A percentile compares a stretch with the other conserved stretches of the same genome.
Conservation (phyloP, 2,113 vertebrate species). For the Lampris incognitus region DNA sequence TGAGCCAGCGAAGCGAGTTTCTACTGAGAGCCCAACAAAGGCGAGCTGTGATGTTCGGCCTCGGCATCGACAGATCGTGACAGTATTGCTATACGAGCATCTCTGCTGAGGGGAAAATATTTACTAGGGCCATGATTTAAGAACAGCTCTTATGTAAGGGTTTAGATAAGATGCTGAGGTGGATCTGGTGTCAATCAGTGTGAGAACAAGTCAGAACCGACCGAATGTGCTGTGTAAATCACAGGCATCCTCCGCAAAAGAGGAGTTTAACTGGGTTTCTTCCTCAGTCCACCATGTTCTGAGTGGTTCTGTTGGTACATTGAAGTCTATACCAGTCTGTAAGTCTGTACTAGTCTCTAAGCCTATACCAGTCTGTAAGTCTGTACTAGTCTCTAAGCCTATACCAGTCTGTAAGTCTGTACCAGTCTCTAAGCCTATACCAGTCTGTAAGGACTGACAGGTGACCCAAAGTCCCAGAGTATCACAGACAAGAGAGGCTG, state of each 20-base stretch:
- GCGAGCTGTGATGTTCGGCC: conserved; percentile 48
- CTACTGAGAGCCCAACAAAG: conserved; percentile 48
- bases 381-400: neutral
- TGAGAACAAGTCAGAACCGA: neutral
- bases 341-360: neutral
- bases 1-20: neutral
- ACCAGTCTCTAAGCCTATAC: neutral
- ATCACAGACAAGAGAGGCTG: conserved; percentile 9
- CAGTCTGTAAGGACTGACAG: neutral
- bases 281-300: neutral
- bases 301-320: neutral
- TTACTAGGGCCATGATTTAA: conserved; percentile 19
- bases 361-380: neutral
- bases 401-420: neutral
- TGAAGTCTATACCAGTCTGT: neutral
- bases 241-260: neutral
- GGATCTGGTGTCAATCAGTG: neutral
- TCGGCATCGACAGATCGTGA: conserved; percentile 48
- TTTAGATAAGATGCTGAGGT: conserved; percentile 12
- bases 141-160: conserved; percentile 8
- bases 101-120: conserved; percentile 15
- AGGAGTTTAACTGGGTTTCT: neutral
- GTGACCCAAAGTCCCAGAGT: neutral
- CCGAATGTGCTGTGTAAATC: neutral
- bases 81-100: conserved; percentile 27